These are phyloP conservation scores for Ivindomyrus marchei DNA, from an alignment of 2,113 vertebrate species.

Conservation along the genomic window DNA sequence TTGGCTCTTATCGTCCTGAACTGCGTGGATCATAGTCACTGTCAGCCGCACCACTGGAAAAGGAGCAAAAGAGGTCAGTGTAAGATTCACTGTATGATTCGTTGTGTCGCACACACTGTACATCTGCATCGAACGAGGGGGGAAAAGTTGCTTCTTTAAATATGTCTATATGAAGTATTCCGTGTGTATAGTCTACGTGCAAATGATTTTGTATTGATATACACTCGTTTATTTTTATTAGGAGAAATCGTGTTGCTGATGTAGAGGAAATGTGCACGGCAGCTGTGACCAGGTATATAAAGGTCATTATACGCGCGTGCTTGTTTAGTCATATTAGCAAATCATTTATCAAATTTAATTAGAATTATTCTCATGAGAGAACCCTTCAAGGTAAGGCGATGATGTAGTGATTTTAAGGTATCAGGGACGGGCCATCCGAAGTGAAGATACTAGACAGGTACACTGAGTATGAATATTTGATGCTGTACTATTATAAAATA, in stretches of 20 bases:
- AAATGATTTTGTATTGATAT: neutral
- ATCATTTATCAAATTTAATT: neutral
- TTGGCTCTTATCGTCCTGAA: slow-evolving; percentile 90
- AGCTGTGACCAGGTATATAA: neutral
- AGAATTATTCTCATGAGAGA: neutral
- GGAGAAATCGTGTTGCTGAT: neutral
- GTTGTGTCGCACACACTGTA: neutral
- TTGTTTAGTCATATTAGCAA: neutral
- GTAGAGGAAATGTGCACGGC: neutral
- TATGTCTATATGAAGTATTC: neutral
- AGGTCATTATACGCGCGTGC: neutral
- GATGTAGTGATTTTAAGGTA: neutral
- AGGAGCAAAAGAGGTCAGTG: slow-evolving; percentile 87
- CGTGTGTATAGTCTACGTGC: neutral
- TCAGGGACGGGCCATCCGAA: neutral
- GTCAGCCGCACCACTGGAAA: slow-evolving; percentile 84
- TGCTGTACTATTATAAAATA: neutral
- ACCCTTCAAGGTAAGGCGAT: neutral
- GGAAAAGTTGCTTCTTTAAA: neutral
- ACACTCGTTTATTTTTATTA: neutral
- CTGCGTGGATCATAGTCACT: slow-evolving; percentile 95
- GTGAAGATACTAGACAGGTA: neutral
- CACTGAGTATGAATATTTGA: neutral
- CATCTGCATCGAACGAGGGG: neutral
- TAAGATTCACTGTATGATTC: neutral